Conservation (phyloP, 1,140 invertebrate genomes). For the Scaptomyza graminum region DNA sequence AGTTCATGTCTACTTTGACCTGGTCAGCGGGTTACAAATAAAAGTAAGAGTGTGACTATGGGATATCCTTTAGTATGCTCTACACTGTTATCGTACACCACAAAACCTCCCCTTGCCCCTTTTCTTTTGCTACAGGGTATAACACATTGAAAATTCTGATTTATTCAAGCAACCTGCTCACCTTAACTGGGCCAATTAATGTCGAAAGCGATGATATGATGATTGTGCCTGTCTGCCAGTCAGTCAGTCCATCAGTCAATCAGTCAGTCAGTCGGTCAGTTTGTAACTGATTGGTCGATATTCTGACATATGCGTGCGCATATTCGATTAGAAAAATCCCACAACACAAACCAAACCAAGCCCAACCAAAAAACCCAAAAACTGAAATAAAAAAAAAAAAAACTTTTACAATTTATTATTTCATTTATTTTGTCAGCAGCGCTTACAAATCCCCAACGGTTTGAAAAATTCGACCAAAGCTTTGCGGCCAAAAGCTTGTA, state of each 20-base stretch:
- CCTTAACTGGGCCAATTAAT: conserved; percentile 62
- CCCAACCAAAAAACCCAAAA: conserved; percentile 32
- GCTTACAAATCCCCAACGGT: conserved; percentile 60
- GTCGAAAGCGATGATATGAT: conserved; percentile 47
- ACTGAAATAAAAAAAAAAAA: not conserved
- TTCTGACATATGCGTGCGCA: conserved; percentile 44
- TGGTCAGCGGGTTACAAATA: conserved; percentile 33
- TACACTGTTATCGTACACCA: too few relatives aligned
- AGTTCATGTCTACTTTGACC: conserved; percentile 55
- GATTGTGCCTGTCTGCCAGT: conserved; percentile 22
- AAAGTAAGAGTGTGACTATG: not conserved
- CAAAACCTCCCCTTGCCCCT: not conserved
- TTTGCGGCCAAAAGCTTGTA: conserved; percentile 55
- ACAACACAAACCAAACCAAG: conserved; percentile 45
- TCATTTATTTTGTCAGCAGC: conserved; percentile 74
- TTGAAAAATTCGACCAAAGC: conserved; percentile 30
- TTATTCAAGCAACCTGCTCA: conserved; percentile 29
- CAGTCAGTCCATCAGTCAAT: conserved; percentile 11
- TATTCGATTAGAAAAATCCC: conserved; percentile 76
- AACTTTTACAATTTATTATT: conserved; percentile 78
- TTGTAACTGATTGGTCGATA: not conserved
- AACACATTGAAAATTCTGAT: conserved; percentile 23
- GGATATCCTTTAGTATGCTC: not conserved
- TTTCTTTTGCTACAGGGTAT: not conserved
- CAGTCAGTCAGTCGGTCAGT: conserved; percentile 5